Evolutionary conservation across 2,888 invertebrate genomes (phyloP).

Genomic region (Caenorhabditis wallacei): DNA sequence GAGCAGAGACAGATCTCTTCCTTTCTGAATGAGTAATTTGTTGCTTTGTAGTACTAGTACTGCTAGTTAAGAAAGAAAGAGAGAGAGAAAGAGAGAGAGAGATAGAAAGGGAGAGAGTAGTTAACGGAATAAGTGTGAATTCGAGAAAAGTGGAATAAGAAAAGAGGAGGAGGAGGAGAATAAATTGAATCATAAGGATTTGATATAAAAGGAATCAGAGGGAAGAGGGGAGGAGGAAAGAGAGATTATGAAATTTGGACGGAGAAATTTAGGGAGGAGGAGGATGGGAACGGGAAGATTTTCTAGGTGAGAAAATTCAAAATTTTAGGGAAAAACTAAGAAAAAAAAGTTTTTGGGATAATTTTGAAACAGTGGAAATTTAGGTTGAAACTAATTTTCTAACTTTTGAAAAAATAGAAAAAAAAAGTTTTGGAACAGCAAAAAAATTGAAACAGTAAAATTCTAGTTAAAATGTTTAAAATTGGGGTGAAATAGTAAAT

Average conservation of each 20-base stretch:
- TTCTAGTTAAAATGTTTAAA: too few species aligned
- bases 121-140: constrained; percentile 26
- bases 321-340: background rate
- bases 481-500: too few species aligned
- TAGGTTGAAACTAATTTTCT: too few species aligned
- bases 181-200: constrained; percentile 55
- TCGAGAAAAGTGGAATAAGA: background rate
- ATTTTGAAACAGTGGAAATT: background rate
- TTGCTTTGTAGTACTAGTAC: constrained; percentile 1
- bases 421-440: background rate
- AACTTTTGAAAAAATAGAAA: background rate
- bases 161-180: constrained; percentile 7
- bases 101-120: background rate
- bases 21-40: constrained; percentile 29
- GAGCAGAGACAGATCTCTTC: background rate
- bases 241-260: constrained; percentile 55
- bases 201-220: constrained; percentile 27
- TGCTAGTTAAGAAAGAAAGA: background rate
- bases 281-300: background rate
- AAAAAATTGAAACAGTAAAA: too few species aligned
- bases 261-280: background rate
- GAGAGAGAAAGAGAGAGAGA: background rate
- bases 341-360: too few species aligned
- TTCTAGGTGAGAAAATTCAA: background rate
- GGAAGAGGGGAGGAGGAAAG: background rate